These are phyloP conservation scores for Harpagifer antarcticus DNA, from an alignment of 2,797 vertebrate species.

Conservation along the genomic window DNA sequence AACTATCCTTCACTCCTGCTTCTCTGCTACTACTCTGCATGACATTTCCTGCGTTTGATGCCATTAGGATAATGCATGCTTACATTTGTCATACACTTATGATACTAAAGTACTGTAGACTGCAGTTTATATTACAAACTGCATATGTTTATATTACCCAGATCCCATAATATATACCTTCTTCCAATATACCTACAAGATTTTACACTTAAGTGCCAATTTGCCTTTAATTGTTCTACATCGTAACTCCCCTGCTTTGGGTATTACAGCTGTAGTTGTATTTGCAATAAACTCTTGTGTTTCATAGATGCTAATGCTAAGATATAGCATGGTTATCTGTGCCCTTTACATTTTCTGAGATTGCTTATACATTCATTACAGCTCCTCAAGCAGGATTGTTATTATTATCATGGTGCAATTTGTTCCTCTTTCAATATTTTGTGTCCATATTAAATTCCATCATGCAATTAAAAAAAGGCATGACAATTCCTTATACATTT, in stretches of 20 bases:
- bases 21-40: not conserved
- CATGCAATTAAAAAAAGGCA: no score
- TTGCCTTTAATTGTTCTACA: conserved; percentile 8
- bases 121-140: conserved; percentile 32
- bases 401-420: no score
- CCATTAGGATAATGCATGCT: not conserved
- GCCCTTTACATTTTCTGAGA: no score
- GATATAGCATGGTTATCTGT: no score
- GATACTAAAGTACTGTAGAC: not conserved
- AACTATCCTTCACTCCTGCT: not conserved
- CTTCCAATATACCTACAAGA: conserved; percentile 10
- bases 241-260: not conserved
- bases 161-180: not conserved
- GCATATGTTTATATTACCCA: conserved; percentile 3
- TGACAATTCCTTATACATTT: no score
- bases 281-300: no score
- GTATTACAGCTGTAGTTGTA: not conserved
- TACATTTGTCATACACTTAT: conserved; percentile 4
- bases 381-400: no score
- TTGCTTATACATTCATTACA: no score
- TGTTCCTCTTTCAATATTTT: no score
- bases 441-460: no score
- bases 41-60: not conserved
- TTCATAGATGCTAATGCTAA: no score
- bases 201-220: conserved; percentile 4